Evolutionary conservation across 2,888 invertebrate species (phyloP).

Genomic region (Sphaeridia pumilis): DNA sequence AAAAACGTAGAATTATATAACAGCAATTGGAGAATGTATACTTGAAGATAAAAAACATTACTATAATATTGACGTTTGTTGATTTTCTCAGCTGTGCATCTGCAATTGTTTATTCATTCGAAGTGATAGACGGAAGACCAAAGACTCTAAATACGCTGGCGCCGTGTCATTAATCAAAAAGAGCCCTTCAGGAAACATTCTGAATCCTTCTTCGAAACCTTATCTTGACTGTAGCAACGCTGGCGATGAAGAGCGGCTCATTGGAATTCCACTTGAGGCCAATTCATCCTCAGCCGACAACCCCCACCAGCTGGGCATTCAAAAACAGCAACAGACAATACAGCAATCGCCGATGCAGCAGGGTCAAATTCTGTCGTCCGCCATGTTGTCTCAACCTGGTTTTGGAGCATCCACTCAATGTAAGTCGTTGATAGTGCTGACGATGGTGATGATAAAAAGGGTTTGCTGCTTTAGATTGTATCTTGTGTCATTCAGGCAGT

Average conservation of each 20-base stretch:
- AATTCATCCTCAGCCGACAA: neutral
- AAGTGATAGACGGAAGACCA: slow-evolving; percentile 11
- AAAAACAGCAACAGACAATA: neutral
- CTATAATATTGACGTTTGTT: too few relatives aligned
- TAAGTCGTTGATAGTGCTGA: neutral
- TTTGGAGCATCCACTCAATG: neutral
- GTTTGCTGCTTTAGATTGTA: neutral
- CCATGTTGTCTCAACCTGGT: neutral
- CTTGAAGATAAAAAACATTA: too few relatives aligned
- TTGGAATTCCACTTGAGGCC: neutral
- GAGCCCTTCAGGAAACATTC: neutral
- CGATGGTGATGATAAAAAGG: neutral
- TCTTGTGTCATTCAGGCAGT: too few relatives aligned
- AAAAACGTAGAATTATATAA: too few relatives aligned
- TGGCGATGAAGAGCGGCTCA: neutral
- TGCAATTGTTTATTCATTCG: slow-evolving; percentile 16
- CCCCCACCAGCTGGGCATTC: neutral
- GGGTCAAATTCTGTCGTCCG: neutral
- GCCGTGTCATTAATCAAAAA: neutral
- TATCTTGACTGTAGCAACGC: slow-evolving; percentile 1
- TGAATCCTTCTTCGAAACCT: slow-evolving; percentile 5
- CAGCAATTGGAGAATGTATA: too few relatives aligned
- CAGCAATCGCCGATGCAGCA: neutral
- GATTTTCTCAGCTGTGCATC: slow-evolving; percentile 12
- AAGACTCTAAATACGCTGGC: slow-evolving; percentile 8